Percentiles rank a stretch among this genome's conserved stretches.
Conservation (phyloP, 64 coral and sea anemone genomes). For the Actinia equina region DNA sequence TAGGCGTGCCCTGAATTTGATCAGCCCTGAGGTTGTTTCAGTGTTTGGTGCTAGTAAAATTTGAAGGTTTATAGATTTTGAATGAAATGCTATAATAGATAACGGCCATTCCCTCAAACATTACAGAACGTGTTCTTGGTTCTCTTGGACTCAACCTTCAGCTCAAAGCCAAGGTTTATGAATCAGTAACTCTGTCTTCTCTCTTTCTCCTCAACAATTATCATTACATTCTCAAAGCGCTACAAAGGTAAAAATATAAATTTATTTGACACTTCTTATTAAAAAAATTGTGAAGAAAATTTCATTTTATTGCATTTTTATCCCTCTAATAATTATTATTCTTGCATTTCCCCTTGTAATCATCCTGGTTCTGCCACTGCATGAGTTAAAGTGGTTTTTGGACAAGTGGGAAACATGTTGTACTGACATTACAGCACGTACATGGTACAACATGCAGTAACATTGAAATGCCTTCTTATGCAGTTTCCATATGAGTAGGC, state of each 20-base stretch:
- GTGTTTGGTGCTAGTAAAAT: background rate
- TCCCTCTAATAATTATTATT: no score
- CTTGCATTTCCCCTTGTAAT: no score
- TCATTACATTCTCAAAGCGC: conserved; percentile 87
- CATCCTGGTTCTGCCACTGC: no score
- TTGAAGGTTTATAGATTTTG: background rate
- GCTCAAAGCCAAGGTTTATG: conserved; percentile 85
- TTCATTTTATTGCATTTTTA: no score
- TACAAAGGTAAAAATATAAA: conserved; percentile 67
- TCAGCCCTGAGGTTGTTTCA: background rate
- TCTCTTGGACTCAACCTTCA: conserved; percentile 92
- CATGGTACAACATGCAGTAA: no score
- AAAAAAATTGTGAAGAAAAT: no score
- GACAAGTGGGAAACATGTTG: no score
- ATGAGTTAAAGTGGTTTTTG: no score
- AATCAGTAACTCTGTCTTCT: conserved; percentile 60
- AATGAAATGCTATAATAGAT: background rate
- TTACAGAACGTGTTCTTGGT: conserved; percentile 84
- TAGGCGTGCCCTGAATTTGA: background rate
- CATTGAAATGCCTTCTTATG: no score
- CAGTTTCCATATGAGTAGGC: no score
- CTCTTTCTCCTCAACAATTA: conserved; percentile 98
- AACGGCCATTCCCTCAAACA: background rate
- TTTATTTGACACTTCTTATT: background rate
- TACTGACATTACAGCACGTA: no score